Conservation (phyloP, 2,113 vertebrate species). For the Chinchilla lanigera region DNA sequence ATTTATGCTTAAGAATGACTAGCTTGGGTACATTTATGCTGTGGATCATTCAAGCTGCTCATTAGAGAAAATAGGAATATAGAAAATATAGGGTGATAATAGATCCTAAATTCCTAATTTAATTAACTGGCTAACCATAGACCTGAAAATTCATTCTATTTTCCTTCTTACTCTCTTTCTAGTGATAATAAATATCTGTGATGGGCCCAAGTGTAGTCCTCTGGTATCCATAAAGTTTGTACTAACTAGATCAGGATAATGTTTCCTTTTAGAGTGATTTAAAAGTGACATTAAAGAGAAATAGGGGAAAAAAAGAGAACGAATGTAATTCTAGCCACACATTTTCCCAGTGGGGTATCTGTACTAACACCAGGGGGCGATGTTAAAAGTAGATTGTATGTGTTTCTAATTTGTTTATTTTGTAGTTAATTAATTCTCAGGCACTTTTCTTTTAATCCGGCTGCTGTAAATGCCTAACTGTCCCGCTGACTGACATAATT, state of each 20-base stretch:
- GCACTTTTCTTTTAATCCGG: constrained; percentile 50
- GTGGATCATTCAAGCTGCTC: not conserved
- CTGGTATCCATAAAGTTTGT: constrained; percentile 1
- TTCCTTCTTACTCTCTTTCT: not conserved
- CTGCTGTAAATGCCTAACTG: not conserved
- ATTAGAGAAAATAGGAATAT: not conserved
- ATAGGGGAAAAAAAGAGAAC: not conserved
- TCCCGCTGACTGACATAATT: not conserved
- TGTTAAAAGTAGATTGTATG: constrained; percentile 64
- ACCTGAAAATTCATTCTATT: not conserved
- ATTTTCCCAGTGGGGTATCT: constrained; percentile 50
- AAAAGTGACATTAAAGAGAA: constrained; percentile 49
- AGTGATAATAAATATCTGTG: not conserved
- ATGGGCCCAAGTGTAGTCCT: not conserved
- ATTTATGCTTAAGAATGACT: not conserved
- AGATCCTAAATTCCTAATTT: not conserved
- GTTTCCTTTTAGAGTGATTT: constrained; percentile 26
- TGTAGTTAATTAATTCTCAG: constrained; percentile 72
- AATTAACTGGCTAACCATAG: not conserved
- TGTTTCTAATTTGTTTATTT: constrained; percentile 66
- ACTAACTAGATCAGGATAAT: constrained; percentile 24
- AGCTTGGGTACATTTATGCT: not conserved
- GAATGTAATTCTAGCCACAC: not conserved
- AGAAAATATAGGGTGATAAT: no score
- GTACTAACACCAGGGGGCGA: constrained; percentile 49